A percentile compares a stretch with the other conserved stretches of the same genome.
Evolutionary conservation across 2,113 vertebrate species (phyloP).

Genomic region (Steatornis caripensis): DNA sequence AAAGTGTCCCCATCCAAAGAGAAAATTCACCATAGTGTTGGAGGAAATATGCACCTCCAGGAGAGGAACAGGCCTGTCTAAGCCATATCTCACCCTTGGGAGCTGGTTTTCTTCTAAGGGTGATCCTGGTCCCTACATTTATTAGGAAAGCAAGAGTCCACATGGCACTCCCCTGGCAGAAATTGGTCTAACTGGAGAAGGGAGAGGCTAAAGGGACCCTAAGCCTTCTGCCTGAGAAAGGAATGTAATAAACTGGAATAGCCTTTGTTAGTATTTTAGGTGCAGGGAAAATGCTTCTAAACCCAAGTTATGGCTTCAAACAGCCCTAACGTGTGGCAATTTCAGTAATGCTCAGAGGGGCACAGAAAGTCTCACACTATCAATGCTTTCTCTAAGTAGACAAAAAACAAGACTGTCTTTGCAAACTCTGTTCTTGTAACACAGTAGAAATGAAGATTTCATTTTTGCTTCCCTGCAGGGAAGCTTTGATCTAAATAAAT

Average conservation of each 20-base stretch:
- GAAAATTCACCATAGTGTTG: not conserved
- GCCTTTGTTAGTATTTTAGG: not conserved
- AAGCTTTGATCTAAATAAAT: slow-evolving; percentile 37
- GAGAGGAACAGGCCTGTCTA: not conserved
- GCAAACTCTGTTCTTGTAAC: not conserved
- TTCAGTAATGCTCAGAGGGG: not conserved
- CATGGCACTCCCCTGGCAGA: fast-evolving
- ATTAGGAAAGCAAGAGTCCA: not conserved
- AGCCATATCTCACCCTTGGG: not conserved
- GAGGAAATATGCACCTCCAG: not conserved
- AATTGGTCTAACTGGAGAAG: not conserved
- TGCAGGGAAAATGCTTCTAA: not conserved
- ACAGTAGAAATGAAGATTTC: not conserved
- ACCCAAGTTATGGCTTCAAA: not conserved
- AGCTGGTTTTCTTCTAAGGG: not conserved
- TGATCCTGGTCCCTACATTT: not conserved
- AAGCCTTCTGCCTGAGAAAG: not conserved
- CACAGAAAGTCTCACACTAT: not conserved
- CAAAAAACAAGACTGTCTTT: not conserved
- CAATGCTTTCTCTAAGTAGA: not conserved
- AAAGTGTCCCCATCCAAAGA: not conserved
- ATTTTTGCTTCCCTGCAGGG: slow-evolving; percentile 1
- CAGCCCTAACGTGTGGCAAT: not conserved
- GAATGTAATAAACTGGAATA: not conserved
- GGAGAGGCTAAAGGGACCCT: not conserved